These are phyloP conservation scores for Autographa pulchrina DNA, from an alignment of 2,888 invertebrate species.

Conservation along the genomic window DNA sequence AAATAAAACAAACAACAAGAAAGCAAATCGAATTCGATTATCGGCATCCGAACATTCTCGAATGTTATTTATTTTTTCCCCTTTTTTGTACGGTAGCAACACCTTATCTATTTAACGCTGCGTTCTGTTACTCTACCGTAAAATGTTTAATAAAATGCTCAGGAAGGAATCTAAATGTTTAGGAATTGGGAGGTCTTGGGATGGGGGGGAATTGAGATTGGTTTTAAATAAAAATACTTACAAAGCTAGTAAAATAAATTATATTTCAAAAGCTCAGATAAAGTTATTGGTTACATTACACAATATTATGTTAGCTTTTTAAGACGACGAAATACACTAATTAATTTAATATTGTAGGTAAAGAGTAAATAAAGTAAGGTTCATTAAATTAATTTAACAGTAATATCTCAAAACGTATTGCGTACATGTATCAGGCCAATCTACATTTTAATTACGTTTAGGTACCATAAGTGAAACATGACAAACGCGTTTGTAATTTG, in stretches of 20 bases:
- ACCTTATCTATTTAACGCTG: slow-evolving; percentile 28
- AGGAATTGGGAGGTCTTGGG: background rate
- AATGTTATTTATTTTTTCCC: slow-evolving; percentile 48
- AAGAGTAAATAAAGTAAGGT: background rate
- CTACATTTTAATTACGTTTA: slow-evolving; percentile 36
- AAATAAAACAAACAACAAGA: background rate
- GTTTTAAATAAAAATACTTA: background rate
- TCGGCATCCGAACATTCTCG: slow-evolving; percentile 2
- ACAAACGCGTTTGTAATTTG: slow-evolving; percentile 70
- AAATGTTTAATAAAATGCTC: slow-evolving; percentile 1
- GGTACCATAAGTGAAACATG: slow-evolving; percentile 50
- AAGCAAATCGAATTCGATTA: slow-evolving; percentile 9
- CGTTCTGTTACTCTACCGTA: slow-evolving; percentile 13
- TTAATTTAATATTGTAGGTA: background rate
- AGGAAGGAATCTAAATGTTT: slow-evolving; percentile 3
- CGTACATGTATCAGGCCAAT: slow-evolving; percentile 27
- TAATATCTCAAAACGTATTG: slow-evolving; percentile 2
- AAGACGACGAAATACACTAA: background rate
- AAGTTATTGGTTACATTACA: no score
- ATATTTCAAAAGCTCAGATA: no score
- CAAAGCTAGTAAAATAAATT: background rate
- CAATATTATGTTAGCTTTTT: no score
- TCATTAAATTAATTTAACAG: background rate
- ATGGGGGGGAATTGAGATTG: background rate
- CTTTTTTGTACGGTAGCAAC: slow-evolving; percentile 42